Conservation (phyloP, 2,888 invertebrate species). For the Polyploca ridens region DNA sequence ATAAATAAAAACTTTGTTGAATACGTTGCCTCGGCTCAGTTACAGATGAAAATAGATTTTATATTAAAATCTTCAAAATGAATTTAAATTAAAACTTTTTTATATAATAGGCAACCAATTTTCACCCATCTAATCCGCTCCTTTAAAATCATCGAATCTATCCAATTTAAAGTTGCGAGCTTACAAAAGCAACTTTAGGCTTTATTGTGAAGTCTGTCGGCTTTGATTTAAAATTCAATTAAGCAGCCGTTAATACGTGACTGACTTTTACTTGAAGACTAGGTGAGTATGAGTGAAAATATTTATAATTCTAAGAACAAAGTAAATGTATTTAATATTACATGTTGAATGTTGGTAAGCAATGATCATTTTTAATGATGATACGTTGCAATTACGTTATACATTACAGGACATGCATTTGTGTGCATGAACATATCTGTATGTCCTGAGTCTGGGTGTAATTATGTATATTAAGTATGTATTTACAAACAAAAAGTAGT, state of each 20-base stretch:
- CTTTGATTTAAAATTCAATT: conserved; percentile 56
- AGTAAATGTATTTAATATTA: too few species aligned
- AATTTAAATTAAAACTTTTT: conserved; percentile 3
- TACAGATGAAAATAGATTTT: not conserved
- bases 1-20: not conserved
- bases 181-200: conserved; percentile 5
- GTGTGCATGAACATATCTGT: too few species aligned
- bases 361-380: too few species aligned
- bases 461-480: too few species aligned
- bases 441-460: too few species aligned
- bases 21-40: not conserved
- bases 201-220: conserved; percentile 8
- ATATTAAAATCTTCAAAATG: not conserved
- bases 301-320: not conserved
- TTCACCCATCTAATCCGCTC: conserved; percentile 18
- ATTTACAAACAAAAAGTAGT: too few species aligned
- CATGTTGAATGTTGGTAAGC: too few species aligned
- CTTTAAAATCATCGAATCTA: conserved; percentile 11
- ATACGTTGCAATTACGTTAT: too few species aligned
- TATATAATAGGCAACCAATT: not conserved
- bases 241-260: conserved; percentile 49
- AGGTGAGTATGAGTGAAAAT: not conserved
- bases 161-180: conserved; percentile 4
- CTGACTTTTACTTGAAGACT: conserved; percentile 26
- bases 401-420: too few species aligned